Evolutionary conservation across 2,888 invertebrate genomes (phyloP).

Genomic region (Cryptus viduatorius): DNA sequence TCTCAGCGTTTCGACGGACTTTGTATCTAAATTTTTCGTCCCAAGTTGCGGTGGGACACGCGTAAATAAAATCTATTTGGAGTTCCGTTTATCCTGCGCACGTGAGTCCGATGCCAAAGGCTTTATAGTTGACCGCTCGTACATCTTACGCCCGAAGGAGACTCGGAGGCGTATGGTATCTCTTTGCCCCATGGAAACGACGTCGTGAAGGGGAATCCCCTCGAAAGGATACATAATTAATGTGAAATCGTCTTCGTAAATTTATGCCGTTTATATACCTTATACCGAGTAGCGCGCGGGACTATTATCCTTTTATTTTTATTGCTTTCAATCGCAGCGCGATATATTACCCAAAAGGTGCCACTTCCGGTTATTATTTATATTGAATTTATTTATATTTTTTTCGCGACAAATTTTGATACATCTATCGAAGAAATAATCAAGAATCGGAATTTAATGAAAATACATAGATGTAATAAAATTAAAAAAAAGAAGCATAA

Average conservation of each 20-base stretch:
- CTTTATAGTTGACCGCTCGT: constrained; percentile 6
- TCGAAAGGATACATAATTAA: constrained; percentile 33
- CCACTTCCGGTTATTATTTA: constrained; percentile 27
- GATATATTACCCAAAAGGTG: background rate
- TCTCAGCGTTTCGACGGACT: constrained; percentile 7
- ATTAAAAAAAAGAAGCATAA: no score
- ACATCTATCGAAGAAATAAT: background rate
- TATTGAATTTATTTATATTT: no score
- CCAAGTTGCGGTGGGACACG: constrained; percentile 29
- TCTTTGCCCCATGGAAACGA: background rate
- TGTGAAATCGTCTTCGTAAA: constrained; percentile 46
- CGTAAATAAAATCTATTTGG: constrained; percentile 21
- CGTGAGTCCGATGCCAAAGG: background rate
- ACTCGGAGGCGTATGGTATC: background rate
- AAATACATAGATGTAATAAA: no score
- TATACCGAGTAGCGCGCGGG: background rate
- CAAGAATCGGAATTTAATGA: no score
- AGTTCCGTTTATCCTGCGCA: constrained; percentile 2
- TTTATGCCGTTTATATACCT: constrained; percentile 12
- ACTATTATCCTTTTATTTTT: constrained; percentile 43
- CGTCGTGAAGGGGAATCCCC: constrained; percentile 2
- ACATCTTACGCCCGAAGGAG: constrained; percentile 14
- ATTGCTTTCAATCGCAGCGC: constrained; percentile 35
- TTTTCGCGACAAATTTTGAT: no score
- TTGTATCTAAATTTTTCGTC: constrained; percentile 44